Base-by-base conservation (phyloP, 2,113 vertebrate species). In the Thomomys bottae region DNA sequence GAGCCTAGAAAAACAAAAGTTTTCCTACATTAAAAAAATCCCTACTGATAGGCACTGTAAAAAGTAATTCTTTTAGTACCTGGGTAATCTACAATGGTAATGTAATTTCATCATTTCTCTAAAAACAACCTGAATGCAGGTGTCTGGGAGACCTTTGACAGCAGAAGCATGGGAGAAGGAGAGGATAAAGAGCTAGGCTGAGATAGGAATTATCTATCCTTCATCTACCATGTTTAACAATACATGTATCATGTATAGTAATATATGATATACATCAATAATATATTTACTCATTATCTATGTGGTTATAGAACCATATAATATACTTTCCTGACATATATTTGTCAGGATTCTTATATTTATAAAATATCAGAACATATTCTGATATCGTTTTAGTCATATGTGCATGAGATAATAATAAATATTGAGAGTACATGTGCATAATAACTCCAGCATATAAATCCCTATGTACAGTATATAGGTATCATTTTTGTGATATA, bases 361-460 rank as follows among this genome's bases (percentile, higher is more conserved):
- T 78, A 76, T 49, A 57, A 17, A 77, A 40, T 38, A 36, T 38
- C 14, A 71, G 23, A 71, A 71, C 36, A 21, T 24, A 71, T 38
- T 70, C 34, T 38, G 18, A 12, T 72, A 67, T 1, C 21, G 63
- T 63, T 67, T 59, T 68, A 61, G 57, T 61, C 66, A 63, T 57
- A 40, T 78, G 8, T 78, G 3, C 24, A 61, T 84, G 38, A 63
- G 72, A 81, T 88, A 76, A 42, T 59, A 89, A 89, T 63, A 91
- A 89, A 66, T 71, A 87, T 66, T 84, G 28, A 73, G 61, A 77
- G 10, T 45, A n/a, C 17, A 10, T 12, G 63, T 88, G 45, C 81
- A 79, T 85, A 61, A 1, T 14, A 32, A 63, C 2, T 6, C 83
- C 59, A 87, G 84, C 34, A 45, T 23, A 81, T 76, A 93, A 49